Evolutionary conservation across 1,140 invertebrate species (phyloP).

Genomic region (Drosophila santomea): DNA sequence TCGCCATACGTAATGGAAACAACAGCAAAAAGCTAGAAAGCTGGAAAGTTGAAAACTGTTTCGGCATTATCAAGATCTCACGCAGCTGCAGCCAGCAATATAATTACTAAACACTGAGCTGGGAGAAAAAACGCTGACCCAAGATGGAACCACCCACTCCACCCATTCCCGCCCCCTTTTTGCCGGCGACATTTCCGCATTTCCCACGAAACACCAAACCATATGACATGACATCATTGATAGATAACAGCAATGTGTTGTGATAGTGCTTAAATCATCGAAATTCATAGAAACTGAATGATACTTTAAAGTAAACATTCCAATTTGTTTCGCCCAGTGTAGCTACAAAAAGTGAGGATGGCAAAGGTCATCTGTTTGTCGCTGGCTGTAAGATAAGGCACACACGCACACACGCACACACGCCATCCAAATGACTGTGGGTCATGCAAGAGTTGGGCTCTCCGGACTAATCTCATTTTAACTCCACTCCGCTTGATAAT

Average conservation of each 20-base stretch:
- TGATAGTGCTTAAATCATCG: too few relatives aligned
- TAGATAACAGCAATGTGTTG: not conserved
- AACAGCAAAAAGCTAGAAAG: not conserved
- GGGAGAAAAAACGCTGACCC: constrained; percentile 4
- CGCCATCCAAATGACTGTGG: constrained; percentile 15
- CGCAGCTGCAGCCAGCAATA: constrained; percentile 39
- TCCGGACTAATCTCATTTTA: constrained; percentile 4
- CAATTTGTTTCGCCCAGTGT: not conserved
- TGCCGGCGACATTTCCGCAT: not conserved
- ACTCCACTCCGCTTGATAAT: constrained; percentile 17
- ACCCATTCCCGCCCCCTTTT: not conserved
- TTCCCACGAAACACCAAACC: not conserved
- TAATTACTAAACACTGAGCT: constrained; percentile 40
- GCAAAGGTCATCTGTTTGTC: constrained; percentile 31
- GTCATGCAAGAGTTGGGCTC: constrained; percentile 31
- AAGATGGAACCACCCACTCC: not conserved
- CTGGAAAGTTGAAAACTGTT: constrained; percentile 2
- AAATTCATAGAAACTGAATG: too few relatives aligned
- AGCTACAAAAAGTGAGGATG: not conserved
- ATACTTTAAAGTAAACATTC: too few relatives aligned
- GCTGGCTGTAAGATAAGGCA: constrained; percentile 11
- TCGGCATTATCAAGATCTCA: constrained; percentile 37
- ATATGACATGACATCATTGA: not conserved
- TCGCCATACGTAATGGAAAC: constrained; percentile 7
- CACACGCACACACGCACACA: constrained; percentile 19